Base-by-base conservation (phyloP, 2,888 invertebrate species). In the Dynastes maya region DNA sequence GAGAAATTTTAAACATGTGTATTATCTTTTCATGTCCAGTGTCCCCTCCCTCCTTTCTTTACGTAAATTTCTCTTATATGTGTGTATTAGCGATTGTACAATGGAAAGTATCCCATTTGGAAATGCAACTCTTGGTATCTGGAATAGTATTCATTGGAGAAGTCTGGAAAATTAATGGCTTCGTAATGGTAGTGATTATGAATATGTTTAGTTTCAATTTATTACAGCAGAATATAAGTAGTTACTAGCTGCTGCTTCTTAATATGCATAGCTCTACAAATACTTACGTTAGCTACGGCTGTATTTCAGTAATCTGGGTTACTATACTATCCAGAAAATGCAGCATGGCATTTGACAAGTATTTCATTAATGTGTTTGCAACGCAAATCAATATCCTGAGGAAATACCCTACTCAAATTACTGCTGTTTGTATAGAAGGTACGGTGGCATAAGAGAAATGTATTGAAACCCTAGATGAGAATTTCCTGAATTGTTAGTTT, bases 341-440 rank as follows among this genome's bases (percentile, higher is more conserved):
- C 22, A 27, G 27, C 27, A 27, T 49, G 67, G 67, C 9, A 67
- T 67, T 67, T 45, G 67, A 67, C 49, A 67, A 67, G 32, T 67
- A 27, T 67, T 67, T 67, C 49, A 67, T 67, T 67, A 67, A 67
- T 67, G 45, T 27, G 45, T 49, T 49, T 45, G 67, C 67, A 49
- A 1, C 27, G 16, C 22, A 27, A 67, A 67, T 67, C 67, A 67
- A 67, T 67, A 67, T 45, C 22, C 13, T 22, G 67, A 67, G 49
- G 49, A 49, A 67, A 49, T 49, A 67, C 63, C 22, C 49, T 67
- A 49, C 67, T 67, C 67, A 67, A 45, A 32, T 67, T 49, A 67
- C 49, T 49, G 2, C 16, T 49, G 45, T 67, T 67, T 63, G 27
- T 9, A 13, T 5, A 29, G 32, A 63, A 63, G 32, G 32, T 37